Evolutionary conservation across 2,888 invertebrate species (phyloP).

Genomic region (Drosophila siamana): DNA sequence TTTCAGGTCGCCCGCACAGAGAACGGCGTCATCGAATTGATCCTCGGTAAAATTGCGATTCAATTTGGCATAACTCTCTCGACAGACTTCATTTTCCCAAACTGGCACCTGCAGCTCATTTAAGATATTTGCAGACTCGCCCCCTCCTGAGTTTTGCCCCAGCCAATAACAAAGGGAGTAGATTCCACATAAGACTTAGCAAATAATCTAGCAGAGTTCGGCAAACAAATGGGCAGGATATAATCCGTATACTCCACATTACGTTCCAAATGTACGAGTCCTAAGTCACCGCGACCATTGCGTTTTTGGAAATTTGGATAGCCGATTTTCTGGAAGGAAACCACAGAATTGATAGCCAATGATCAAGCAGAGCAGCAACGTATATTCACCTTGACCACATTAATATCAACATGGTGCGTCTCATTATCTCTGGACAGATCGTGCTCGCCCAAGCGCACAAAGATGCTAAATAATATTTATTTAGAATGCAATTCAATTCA

Average conservation of each 20-base stretch:
- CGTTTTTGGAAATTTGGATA: constrained; percentile 76
- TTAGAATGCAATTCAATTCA: background rate
- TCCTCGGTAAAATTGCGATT: constrained; percentile 69
- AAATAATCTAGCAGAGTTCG: constrained; percentile 87
- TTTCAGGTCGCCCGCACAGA: constrained; percentile 83
- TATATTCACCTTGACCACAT: constrained; percentile 86
- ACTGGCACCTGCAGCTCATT: constrained; percentile 91
- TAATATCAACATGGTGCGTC: constrained; percentile 87
- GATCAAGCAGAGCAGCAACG: background rate
- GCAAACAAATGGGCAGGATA: constrained; percentile 92
- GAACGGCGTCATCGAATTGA: constrained; percentile 82
- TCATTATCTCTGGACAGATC: constrained; percentile 88
- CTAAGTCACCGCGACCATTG: constrained; percentile 91
- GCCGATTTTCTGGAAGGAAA: constrained; percentile 52
- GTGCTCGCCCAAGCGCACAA: constrained; percentile 91
- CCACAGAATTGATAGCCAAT: background rate
- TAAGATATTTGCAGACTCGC: constrained; percentile 88
- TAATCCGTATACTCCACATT: constrained; percentile 87
- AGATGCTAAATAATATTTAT: constrained; percentile 55
- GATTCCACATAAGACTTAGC: constrained; percentile 87
- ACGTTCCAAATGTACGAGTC: constrained; percentile 88
- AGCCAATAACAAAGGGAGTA: constrained; percentile 90
- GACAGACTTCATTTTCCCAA: constrained; percentile 88
- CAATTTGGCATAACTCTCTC: constrained; percentile 77
- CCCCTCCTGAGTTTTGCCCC: constrained; percentile 86